Conservation (phyloP, 2,797 vertebrate genomes). For the Dendrocincla fuliginosa region DNA sequence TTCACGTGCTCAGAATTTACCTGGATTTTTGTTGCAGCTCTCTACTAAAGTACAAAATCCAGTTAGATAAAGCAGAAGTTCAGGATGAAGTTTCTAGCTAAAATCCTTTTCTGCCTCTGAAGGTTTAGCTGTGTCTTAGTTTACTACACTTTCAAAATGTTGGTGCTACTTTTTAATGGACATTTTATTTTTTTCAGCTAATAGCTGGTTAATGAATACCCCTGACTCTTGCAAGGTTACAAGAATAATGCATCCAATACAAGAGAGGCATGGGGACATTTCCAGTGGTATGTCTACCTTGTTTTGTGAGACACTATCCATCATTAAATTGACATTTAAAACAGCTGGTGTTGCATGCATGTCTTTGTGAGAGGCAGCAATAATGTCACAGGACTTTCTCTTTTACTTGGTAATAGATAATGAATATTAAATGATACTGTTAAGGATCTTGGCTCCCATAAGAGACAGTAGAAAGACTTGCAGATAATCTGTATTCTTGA, state of each 20-base stretch:
- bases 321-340: not conserved
- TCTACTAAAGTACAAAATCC: not conserved
- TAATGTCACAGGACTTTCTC: not conserved
- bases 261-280: conserved; percentile 31
- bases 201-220: conserved; percentile 39
- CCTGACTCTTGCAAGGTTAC: conserved; percentile 16
- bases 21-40: not conserved
- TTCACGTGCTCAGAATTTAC: not conserved
- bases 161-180: conserved; percentile 3
- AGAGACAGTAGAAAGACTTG: not conserved
- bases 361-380: not conserved
- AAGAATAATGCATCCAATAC: conserved; percentile 2
- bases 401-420: not conserved
- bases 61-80: not conserved
- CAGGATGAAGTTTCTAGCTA: not conserved
- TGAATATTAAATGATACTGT: not conserved
- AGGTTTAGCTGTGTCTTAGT: not conserved
- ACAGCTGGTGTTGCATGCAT: not conserved
- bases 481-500: not conserved
- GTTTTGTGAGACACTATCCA: conserved; percentile 20
- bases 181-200: conserved; percentile 10
- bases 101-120: not conserved
- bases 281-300: conserved; percentile 24
- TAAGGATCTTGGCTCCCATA: not conserved
- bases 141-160: not conserved